Evolutionary conservation across 1,140 invertebrate genomes (phyloP), one percentile per base, ranked within the genome.

Genomic region (Tetraneura akinire): DNA sequence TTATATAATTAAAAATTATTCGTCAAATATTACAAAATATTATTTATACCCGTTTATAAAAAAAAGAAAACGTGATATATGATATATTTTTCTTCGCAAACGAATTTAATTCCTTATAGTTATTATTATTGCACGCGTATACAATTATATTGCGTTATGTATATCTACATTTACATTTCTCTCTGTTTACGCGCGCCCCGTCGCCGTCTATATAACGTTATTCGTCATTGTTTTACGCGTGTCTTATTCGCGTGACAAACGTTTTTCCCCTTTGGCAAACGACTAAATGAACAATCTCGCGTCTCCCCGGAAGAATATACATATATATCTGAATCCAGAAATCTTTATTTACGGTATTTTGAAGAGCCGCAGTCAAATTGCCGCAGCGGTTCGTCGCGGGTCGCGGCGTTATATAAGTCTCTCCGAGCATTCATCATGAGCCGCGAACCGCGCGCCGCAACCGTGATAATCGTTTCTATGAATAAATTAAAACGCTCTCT

Each of bases 391-490:
- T n/a, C 8, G 23, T 55, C 37, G 10, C 29, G 11, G 29, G 23
- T 11, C n/a, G 71, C 45, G 14, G 71, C 55, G 32, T 42, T 16
- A n/a, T n/a, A n/a, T n/a, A 76, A 76, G 73, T 76, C 73, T 76
- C 73, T 53, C 73, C 14, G 29, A 74, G 71, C 71, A 74, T 60
- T 55, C 73, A 76, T 60, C 73, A 57, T 18, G 16, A 21, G n/a
- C 16, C 16, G 49, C 73, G 32, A 37, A n/a, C n/a, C n/a, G n/a
- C 51, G 29, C 26, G 1, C 47, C 16, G 14, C 45, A n/a, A 73
- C 49, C 47, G 32, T 55, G 73, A 78, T 78, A 78, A 78, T 78
- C 73, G 73, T 78, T 78, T 62, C 73, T 47, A 78, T 78, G 73
- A 78, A 78, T 78, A 78, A 78, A 78, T 78, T 60, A 78, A 78